phyloP scores from a whole-genome alignment of 53 echinoderm and acorn worm genomes.

The Patiria pectinifera region DNA sequence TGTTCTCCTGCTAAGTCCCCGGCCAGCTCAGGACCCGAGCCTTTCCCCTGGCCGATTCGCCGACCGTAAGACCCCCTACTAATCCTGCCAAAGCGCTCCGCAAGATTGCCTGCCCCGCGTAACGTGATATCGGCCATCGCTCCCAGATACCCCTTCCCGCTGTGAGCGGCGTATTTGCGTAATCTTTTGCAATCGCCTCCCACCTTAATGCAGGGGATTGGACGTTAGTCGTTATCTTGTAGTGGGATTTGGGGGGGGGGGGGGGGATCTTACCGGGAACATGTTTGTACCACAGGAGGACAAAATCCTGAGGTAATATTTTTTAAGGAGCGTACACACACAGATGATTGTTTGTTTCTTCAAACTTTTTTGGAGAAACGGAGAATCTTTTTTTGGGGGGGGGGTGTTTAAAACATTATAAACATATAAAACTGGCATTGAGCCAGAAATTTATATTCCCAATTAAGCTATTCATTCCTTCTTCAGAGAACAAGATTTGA shows the following conservation, averaged over 20 bases:
- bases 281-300: constrained; percentile 8
- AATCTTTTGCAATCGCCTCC: constrained; percentile 59
- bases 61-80: constrained; percentile 17
- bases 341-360: background rate
- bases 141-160: constrained; percentile 14
- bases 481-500: too few species aligned
- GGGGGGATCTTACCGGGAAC: constrained; percentile 18
- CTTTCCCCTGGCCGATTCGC: background rate
- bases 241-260: background rate
- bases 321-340: background rate
- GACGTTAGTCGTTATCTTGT: constrained; percentile 32
- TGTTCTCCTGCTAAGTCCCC: constrained; percentile 40
- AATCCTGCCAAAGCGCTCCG: constrained; percentile 45
- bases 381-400: background rate
- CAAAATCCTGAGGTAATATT: background rate
- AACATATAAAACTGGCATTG: too few species aligned
- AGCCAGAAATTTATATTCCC: too few species aligned
- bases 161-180: constrained; percentile 46
- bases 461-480: too few species aligned
- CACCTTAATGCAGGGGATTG: constrained; percentile 58
- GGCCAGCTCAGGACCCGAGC: constrained; percentile 10
- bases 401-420: too few species aligned
- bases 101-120: constrained; percentile 51
- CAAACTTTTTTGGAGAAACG: too few species aligned
- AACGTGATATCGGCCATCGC: constrained; percentile 51